Evolutionary conservation across 2,888 invertebrate genomes (phyloP).

Genomic region (Petrophora chlorosata): DNA sequence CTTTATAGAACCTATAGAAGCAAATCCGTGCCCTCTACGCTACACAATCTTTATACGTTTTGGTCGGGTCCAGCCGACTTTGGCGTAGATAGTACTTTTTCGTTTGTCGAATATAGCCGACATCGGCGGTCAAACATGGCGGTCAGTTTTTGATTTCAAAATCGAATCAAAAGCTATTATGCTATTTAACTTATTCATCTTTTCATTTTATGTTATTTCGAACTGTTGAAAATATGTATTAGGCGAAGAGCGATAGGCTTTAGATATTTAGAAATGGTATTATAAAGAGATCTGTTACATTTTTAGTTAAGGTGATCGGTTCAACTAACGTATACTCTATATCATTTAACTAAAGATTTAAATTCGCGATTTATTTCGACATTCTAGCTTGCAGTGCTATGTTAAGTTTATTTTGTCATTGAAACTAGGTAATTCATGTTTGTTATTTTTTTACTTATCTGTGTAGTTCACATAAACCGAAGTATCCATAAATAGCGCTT

Average conservation of each 20-base stretch:
- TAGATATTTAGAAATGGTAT: slow-evolving; percentile 14
- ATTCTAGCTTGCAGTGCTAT: slow-evolving; percentile 15
- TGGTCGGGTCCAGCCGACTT: too few relatives aligned
- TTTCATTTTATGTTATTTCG: background rate
- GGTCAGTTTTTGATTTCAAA: too few relatives aligned
- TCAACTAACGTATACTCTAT: slow-evolving; percentile 13
- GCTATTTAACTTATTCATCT: too few relatives aligned
- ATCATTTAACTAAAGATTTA: slow-evolving; percentile 13
- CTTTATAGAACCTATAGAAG: too few relatives aligned
- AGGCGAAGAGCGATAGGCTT: background rate
- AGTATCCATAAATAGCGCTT: slow-evolving; percentile 21
- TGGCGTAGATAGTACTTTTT: too few relatives aligned
- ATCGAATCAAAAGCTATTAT: too few relatives aligned
- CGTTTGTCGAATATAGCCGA: too few relatives aligned
- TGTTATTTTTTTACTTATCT: slow-evolving; percentile 2
- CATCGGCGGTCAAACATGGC: too few relatives aligned
- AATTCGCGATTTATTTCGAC: slow-evolving; percentile 7
- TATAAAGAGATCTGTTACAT: slow-evolving; percentile 33
- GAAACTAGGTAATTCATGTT: slow-evolving; percentile 2
- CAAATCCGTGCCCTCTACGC: too few relatives aligned
- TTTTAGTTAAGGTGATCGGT: slow-evolving; percentile 33
- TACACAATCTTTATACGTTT: too few relatives aligned
- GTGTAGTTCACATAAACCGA: slow-evolving; percentile 7
- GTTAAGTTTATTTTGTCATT: slow-evolving; percentile 6
- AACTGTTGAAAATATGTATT: background rate